Percentiles rank a stretch among this genome's conserved stretches.
These are phyloP conservation scores for Euzophera pinguis DNA, from an alignment of 2,888 invertebrate species.

Conservation along the genomic window DNA sequence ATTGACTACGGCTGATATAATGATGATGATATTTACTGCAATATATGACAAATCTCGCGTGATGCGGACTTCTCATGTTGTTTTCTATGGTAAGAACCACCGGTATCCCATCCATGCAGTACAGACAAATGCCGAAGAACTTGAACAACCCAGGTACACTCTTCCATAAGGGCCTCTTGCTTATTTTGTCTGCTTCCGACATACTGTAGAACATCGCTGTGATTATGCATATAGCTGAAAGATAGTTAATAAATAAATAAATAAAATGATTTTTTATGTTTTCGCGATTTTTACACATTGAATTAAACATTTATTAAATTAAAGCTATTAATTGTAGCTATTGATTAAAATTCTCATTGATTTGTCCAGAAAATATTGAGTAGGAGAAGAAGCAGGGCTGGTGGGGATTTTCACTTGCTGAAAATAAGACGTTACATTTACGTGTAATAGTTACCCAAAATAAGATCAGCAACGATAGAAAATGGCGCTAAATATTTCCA, in stretches of 20 bases:
- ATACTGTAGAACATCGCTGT: conserved; percentile 44
- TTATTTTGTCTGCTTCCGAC: conserved; percentile 20
- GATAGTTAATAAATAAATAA: not conserved
- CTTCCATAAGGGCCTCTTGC: conserved; percentile 42
- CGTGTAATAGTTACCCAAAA: conserved; percentile 32
- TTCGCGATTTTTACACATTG: too few species aligned
- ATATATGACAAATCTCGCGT: conserved; percentile 34
- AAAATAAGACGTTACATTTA: conserved; percentile 25
- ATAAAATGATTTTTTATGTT: too few species aligned
- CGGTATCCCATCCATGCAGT: conserved; percentile 63
- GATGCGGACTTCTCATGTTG: conserved; percentile 45
- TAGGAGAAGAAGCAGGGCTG: not conserved
- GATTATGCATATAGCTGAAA: conserved; percentile 41
- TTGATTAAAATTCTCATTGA: too few species aligned
- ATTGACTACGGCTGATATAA: not conserved
- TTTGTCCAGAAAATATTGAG: too few species aligned
- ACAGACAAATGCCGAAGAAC: conserved; percentile 75
- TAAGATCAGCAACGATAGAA: conserved; percentile 46
- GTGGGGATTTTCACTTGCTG: not conserved
- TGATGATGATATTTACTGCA: conserved; percentile 27
- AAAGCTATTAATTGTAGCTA: too few species aligned
- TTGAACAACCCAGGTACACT: conserved; percentile 37
- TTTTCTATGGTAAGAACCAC: conserved; percentile 51
- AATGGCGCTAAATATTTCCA: conserved; percentile 54
- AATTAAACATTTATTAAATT: too few species aligned